A percentile compares a stretch with the other conserved stretches of the same genome.
These are phyloP conservation scores for Psittacula cyanocephala DNA, from an alignment of 2,113 vertebrate genomes.

Conservation along the genomic window DNA sequence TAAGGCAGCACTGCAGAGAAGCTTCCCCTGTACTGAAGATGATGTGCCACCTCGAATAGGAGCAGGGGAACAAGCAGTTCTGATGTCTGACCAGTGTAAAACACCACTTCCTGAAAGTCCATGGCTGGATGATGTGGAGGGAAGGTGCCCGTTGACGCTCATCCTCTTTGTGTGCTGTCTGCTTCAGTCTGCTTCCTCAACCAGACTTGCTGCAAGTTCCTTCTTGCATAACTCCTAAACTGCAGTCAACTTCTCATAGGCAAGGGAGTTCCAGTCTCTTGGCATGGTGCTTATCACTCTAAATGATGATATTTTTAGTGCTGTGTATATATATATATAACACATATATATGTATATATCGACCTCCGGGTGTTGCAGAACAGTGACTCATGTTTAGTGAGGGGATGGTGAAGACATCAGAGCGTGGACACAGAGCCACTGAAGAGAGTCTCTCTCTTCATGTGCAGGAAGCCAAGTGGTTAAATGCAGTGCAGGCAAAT, in stretches of 20 bases:
- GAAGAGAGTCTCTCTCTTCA: not conserved
- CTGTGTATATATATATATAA: not conserved
- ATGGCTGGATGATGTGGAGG: not conserved
- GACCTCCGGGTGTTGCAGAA: not conserved
- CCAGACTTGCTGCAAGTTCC: not conserved
- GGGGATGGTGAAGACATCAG: not conserved
- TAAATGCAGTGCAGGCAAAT: not conserved
- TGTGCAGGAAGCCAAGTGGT: not conserved
- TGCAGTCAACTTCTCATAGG: not conserved
- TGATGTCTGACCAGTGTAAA: not conserved
- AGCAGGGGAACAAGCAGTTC: not conserved
- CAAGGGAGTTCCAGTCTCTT: not conserved
- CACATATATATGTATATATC: not conserved
- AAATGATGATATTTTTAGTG: not conserved
- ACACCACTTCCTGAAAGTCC: slow-evolving; percentile 6
- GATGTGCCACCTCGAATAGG: accelerated
- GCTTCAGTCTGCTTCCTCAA: not conserved
- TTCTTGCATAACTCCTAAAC: not conserved
- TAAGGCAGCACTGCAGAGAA: not conserved
- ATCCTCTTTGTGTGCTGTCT: not conserved
- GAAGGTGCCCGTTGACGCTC: not conserved
- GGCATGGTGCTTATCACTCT: not conserved
- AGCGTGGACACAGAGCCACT: not conserved
- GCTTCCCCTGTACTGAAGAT: not conserved
- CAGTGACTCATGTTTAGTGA: not conserved